These are phyloP conservation scores for Ceryle rudis DNA, from an alignment of 2,797 vertebrate genomes.

Conservation along the genomic window DNA sequence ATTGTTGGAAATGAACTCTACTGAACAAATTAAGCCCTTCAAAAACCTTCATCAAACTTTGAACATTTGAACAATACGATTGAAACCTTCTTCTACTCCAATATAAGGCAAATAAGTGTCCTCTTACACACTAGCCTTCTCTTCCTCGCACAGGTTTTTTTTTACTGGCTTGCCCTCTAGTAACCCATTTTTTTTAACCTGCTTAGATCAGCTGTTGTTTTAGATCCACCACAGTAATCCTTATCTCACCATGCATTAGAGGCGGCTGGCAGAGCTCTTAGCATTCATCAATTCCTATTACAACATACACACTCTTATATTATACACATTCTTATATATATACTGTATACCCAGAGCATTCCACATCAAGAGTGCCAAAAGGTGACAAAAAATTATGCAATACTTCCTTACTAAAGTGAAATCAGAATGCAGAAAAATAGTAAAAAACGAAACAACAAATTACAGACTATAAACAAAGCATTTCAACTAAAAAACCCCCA, in stretches of 20 bases:
- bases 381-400: constrained; percentile 1
- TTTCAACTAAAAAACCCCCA: background rate
- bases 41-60: background rate
- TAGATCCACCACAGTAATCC: background rate
- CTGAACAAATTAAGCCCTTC: background rate
- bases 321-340: too few relatives aligned
- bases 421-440: rapidly evolving
- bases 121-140: background rate
- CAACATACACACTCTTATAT: background rate
- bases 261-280: background rate
- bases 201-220: constrained; percentile 26
- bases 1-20: background rate
- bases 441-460: background rate
- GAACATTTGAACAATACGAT: rapidly evolving
- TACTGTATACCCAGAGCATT: background rate
- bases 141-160: background rate
- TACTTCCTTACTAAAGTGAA: background rate
- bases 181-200: background rate
- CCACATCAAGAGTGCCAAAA: background rate
- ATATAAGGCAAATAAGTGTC: background rate
- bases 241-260: rapidly evolving
- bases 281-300: background rate
- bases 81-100: background rate
- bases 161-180: background rate
- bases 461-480: background rate